These are phyloP conservation scores for Zaprionus camerounensis DNA, from an alignment of 1,140 invertebrate genomes.

Conservation along the genomic window DNA sequence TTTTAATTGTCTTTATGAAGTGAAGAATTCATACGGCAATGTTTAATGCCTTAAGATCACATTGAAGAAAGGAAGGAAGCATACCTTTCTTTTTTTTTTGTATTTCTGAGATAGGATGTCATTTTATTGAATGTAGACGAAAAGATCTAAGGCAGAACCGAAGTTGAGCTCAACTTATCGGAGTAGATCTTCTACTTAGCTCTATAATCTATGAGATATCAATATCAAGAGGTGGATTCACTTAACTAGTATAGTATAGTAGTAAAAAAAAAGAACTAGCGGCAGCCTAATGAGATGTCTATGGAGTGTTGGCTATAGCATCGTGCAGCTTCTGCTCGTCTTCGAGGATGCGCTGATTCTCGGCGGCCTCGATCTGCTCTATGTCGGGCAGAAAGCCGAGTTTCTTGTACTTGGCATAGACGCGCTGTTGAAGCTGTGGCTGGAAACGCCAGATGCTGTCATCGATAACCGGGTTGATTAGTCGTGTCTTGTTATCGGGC, in stretches of 20 bases:
- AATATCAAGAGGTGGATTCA: not conserved
- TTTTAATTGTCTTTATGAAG: too few species aligned
- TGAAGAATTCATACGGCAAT: too few species aligned
- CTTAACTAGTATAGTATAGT: not conserved
- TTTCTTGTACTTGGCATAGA: conserved; percentile 45
- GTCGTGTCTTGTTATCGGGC: conserved; percentile 57
- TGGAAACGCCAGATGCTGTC: conserved; percentile 72
- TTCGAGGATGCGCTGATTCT: conserved; percentile 21
- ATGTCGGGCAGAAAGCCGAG: conserved; percentile 60
- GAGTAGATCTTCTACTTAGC: not conserved
- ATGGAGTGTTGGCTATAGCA: conserved; percentile 29
- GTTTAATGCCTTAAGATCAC: too few species aligned
- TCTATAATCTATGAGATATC: conserved; percentile 25
- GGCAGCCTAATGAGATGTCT: not conserved
- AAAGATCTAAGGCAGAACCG: not conserved
- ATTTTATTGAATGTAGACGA: not conserved
- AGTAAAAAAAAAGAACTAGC: not conserved
- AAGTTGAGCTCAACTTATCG: too few species aligned
- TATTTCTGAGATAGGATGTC: not conserved
- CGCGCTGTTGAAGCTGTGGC: conserved; percentile 49
- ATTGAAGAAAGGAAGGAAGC: too few species aligned
- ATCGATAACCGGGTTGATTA: conserved; percentile 64
- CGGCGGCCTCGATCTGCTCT: conserved; percentile 25
- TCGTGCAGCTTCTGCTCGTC: conserved; percentile 47
- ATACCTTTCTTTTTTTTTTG: conserved; percentile 29